phyloP scores from a whole-genome alignment of 2,888 invertebrate genomes.

The Boloria euphrosyne region DNA sequence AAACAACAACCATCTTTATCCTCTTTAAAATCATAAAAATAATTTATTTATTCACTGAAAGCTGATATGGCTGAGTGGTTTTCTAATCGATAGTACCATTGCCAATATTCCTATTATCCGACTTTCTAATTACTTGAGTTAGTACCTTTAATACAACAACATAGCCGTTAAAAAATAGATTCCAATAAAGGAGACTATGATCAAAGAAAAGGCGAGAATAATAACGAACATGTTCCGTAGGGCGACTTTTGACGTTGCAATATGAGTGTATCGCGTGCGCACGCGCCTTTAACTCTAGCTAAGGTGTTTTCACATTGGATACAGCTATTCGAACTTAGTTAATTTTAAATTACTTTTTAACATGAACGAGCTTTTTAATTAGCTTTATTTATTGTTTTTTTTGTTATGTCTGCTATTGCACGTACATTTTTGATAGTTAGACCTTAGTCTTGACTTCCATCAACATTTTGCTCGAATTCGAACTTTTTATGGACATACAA shows the following conservation, averaged over 20 bases:
- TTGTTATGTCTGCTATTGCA: no score
- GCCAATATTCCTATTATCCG: constrained; percentile 7
- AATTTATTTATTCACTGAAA: no score
- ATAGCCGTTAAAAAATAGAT: constrained; percentile 12
- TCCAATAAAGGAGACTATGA: constrained; percentile 19
- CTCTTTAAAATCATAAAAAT: not conserved
- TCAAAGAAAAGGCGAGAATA: constrained; percentile 31
- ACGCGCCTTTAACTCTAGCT: constrained; percentile 44
- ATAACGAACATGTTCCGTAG: constrained; percentile 49
- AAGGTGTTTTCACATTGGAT: constrained; percentile 34
- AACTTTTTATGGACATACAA: no score
- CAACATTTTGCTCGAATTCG: no score
- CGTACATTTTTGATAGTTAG: no score
- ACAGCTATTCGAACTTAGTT: not conserved
- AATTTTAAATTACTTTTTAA: constrained; percentile 8
- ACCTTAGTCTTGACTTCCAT: no score
- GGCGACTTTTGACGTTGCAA: constrained; percentile 55
- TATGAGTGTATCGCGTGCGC: constrained; percentile 62
- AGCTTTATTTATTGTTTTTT: constrained; percentile 6
- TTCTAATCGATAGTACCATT: constrained; percentile 10
- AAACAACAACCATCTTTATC: no score
- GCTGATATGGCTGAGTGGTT: constrained; percentile 9
- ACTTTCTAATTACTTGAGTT: not conserved
- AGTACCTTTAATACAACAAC: constrained; percentile 3
- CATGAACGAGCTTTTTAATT: constrained; percentile 6